These are phyloP conservation scores for Leptopilina clavipes DNA, from an alignment of 1,140 invertebrate genomes.

Conservation along the genomic window DNA sequence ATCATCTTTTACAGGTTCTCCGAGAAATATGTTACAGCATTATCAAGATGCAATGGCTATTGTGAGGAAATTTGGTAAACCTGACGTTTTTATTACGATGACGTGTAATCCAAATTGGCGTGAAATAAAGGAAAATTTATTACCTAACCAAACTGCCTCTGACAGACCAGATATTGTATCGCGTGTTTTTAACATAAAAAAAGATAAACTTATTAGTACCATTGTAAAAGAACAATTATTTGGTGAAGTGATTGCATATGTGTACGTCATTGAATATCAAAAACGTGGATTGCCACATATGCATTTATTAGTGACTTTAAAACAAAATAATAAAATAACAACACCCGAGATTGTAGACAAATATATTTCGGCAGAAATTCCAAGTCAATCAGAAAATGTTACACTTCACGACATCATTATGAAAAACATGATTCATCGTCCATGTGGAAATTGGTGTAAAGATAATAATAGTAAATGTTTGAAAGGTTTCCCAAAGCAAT, in stretches of 20 bases:
- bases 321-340: constrained; percentile 57
- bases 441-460: constrained; percentile 56
- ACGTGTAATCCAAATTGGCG: constrained; percentile 72
- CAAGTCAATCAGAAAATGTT: constrained; percentile 57
- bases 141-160: constrained; percentile 52
- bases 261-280: constrained; percentile 73
- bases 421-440: constrained; percentile 59
- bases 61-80: constrained; percentile 64
- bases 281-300: constrained; percentile 73
- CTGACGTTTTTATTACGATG: constrained; percentile 53
- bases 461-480: constrained; percentile 43
- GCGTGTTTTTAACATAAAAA: constrained; percentile 44
- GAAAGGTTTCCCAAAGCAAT: too few relatives aligned
- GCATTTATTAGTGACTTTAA: constrained; percentile 57
- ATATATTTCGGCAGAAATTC: constrained; percentile 70
- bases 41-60: constrained; percentile 72
- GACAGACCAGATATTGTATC: constrained; percentile 57
- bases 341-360: constrained; percentile 56
- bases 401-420: constrained; percentile 48
- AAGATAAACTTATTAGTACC: background rate
- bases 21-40: constrained; percentile 67
- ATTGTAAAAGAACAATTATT: constrained; percentile 41
- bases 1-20: constrained; percentile 64
- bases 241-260: constrained; percentile 60
- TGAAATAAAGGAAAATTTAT: constrained; percentile 58